Base-by-base conservation (phyloP, 2,113 vertebrate genomes). In the Saccopteryx bilineata region DNA sequence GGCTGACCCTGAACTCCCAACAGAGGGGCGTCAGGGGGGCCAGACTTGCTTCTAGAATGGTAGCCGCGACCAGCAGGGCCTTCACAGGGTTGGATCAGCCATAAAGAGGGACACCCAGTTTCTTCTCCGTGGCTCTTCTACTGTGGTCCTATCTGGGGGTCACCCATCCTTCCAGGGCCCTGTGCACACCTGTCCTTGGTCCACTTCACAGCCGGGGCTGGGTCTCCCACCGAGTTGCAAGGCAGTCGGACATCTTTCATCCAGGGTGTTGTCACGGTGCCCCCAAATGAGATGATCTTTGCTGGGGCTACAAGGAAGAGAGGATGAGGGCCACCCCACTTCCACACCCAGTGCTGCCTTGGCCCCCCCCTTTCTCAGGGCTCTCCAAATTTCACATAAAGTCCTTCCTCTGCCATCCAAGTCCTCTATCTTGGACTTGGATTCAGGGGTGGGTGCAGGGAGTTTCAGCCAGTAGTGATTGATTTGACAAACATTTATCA, bases 241-340 rank as follows among this genome's bases (percentile, higher is more conserved):
- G 99, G 99, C 93, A 99, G 98, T 24, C 99, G 98, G 71, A 99
- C 99, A 0, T 99, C 99, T 97, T 99, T 99, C 99, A 99, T 99
- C 99, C 99, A 99, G 0, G 99, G 99, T 0, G 99, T 99, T 9
- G 99, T 99, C 93, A 99, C 99, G 0, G 99, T 99, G 87, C 99
- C 99, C 5, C 99, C 99, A 0, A 99, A 99, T 4, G 99, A 99
- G 89, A 99, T 98, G 96, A 99, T 99, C 98, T 99, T 99, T 86
- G 99, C 99, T 0, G 99, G 99, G 52, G 99, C 99, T 99, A 95
- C 28, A 79, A 84, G 52, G 1, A 72, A 91, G 93, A 87, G 66
- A 48, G 33, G 85, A 58, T 75, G 65, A 96, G 63, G 89, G 13
- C 61, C 28, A 12, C 68, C 65, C 19, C 21, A 9, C 12, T 33